These are phyloP conservation scores for Orientallactaga bullata DNA, from an alignment of 2,113 vertebrate genomes.

Conservation along the genomic window DNA sequence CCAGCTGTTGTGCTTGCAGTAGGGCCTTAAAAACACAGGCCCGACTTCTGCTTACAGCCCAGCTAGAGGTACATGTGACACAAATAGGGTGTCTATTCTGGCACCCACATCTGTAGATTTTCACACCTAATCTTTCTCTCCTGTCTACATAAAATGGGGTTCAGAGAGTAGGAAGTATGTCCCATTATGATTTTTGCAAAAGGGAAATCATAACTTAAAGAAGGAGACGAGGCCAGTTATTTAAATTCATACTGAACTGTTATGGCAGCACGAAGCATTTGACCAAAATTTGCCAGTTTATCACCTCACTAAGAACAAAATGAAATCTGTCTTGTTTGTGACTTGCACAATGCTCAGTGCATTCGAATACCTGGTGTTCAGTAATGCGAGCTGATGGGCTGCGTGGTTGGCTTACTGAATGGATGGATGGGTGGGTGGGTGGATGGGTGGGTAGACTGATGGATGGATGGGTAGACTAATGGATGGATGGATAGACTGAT, in stretches of 20 bases:
- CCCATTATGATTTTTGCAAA: background rate
- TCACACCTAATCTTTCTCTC: background rate
- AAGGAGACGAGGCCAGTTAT: background rate
- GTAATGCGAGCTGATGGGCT: background rate
- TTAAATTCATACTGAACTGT: background rate
- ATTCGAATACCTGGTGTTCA: background rate
- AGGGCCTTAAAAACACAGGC: background rate
- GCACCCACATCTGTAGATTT: background rate
- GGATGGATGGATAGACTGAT: background rate
- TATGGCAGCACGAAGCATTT: background rate
- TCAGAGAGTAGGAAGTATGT: background rate
- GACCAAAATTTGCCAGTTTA: constrained; percentile 9
- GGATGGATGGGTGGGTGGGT: background rate
- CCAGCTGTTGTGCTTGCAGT: background rate
- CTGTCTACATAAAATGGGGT: background rate
- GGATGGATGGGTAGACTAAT: background rate
- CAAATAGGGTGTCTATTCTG: constrained; percentile 35
- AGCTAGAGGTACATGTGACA: background rate
- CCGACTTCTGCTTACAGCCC: background rate
- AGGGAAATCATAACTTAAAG: background rate
- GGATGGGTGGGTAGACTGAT: rapidly evolving
- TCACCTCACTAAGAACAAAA: constrained; percentile 13
- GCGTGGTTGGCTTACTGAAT: too few species aligned
- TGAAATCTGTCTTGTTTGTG: background rate
- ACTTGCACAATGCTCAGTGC: background rate